Evolutionary conservation across 1,140 invertebrate genomes (phyloP).

Genomic region (Bombyx mori): DNA sequence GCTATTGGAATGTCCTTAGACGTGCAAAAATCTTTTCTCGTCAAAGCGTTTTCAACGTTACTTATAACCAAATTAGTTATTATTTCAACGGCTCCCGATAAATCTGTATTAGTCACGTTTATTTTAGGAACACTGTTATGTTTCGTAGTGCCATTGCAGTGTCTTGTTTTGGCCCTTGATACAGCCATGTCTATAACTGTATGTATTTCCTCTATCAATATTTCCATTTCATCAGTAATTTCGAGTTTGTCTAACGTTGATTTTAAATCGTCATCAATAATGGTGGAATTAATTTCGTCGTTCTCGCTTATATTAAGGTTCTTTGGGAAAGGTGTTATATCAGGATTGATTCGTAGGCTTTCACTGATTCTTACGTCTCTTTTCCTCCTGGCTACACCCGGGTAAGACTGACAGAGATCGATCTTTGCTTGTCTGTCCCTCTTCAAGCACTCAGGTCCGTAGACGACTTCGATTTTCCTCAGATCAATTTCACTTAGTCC

Average conservation of each 20-base stretch:
- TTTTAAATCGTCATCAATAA: too few species aligned
- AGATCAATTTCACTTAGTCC: constrained; percentile 35
- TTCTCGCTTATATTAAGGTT: neutral
- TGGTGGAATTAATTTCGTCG: neutral
- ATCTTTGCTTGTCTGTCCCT: constrained; percentile 49
- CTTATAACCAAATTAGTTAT: constrained; percentile 22
- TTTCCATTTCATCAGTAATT: neutral
- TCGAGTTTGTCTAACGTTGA: too few species aligned
- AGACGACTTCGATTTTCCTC: constrained; percentile 48
- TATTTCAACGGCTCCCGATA: constrained; percentile 24
- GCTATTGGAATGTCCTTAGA: too few species aligned
- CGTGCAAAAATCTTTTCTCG: constrained; percentile 35
- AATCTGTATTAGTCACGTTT: constrained; percentile 10
- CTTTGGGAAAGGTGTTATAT: constrained; percentile 38
- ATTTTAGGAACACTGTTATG: neutral
- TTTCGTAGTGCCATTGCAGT: constrained; percentile 26
- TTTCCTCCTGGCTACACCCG: constrained; percentile 32
- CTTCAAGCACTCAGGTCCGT: constrained; percentile 42
- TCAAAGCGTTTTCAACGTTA: constrained; percentile 24
- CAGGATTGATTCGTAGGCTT: constrained; percentile 41
- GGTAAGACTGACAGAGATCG: constrained; percentile 48
- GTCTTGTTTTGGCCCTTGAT: constrained; percentile 29
- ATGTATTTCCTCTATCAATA: constrained; percentile 33
- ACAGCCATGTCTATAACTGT: constrained; percentile 6
- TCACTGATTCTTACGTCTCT: constrained; percentile 9